Evolutionary conservation across 2,888 invertebrate species (phyloP).

Genomic region (Noctua pronuba): DNA sequence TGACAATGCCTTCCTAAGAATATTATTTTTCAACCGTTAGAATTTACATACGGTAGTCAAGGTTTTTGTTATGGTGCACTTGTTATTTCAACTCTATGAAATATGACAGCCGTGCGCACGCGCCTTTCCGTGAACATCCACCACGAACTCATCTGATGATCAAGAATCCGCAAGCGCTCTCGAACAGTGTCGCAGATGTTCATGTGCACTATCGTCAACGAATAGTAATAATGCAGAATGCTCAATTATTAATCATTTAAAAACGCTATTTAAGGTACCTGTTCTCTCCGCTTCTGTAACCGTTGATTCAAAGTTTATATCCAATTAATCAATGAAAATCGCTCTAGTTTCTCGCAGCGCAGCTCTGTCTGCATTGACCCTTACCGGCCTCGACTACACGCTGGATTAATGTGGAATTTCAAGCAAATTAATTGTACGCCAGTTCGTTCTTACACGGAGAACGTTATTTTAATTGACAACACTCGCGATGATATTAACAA

Average conservation of each 20-base stretch:
- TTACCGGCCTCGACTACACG: slow-evolving; percentile 59
- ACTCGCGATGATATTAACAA: slow-evolving; percentile 69
- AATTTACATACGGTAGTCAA: neutral
- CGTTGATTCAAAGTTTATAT: neutral
- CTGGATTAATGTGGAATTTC: slow-evolving; percentile 79
- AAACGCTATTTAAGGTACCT: too few species aligned
- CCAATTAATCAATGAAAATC: neutral
- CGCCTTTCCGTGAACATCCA: too few species aligned
- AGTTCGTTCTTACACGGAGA: slow-evolving; percentile 71
- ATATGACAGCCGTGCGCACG: too few species aligned
- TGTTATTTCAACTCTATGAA: neutral
- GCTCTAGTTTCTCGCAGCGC: neutral
- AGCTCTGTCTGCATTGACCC: neutral
- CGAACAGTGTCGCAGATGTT: too few species aligned
- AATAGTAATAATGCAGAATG: too few species aligned
- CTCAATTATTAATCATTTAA: too few species aligned
- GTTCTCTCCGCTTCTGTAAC: neutral
- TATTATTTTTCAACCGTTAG: neutral
- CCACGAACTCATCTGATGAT: too few species aligned
- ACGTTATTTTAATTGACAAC: slow-evolving; percentile 76
- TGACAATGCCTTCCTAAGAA: neutral
- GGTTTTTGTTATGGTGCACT: neutral
- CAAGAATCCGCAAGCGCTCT: too few species aligned
- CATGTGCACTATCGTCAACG: too few species aligned
- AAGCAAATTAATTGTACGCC: slow-evolving; percentile 77